Evolutionary conservation across 1,140 invertebrate species (phyloP).

Genomic region (Caenorhabditis remanei): DNA sequence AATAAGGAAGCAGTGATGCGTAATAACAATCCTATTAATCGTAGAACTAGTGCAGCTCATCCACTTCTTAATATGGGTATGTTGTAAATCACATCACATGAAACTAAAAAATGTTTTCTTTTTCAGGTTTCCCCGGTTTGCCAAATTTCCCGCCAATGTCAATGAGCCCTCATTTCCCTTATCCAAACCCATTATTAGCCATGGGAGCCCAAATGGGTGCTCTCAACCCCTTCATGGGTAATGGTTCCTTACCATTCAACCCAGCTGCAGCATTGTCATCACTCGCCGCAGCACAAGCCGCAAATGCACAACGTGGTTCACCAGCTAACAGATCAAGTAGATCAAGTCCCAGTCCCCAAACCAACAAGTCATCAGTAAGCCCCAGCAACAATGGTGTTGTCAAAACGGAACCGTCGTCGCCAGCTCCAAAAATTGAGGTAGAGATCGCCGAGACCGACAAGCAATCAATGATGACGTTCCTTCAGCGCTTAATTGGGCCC

Average conservation of each 20-base stretch:
- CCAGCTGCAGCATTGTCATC: constrained; percentile 18
- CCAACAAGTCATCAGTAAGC: constrained; percentile 44
- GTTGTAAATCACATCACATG: background rate
- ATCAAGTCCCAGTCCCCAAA: constrained; percentile 40
- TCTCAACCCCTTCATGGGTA: constrained; percentile 62
- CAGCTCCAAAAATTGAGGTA: constrained; percentile 29
- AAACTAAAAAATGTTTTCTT: background rate
- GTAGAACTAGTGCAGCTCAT: constrained; percentile 53
- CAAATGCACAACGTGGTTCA: constrained; percentile 23
- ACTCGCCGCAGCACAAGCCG: constrained; percentile 18
- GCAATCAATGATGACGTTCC: constrained; percentile 44
- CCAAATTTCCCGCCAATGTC: constrained; percentile 55
- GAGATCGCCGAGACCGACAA: constrained; percentile 15
- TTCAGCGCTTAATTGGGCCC: constrained; percentile 22
- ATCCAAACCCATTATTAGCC: constrained; percentile 55
- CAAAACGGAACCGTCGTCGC: constrained; percentile 19
- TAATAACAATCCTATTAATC: constrained; percentile 27
- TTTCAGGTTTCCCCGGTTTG: constrained; percentile 59
- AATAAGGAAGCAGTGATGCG: constrained; percentile 70
- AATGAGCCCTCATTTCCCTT: constrained; percentile 59
- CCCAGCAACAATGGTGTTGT: constrained; percentile 26
- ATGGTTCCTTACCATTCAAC: constrained; percentile 43
- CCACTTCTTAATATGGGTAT: constrained; percentile 59
- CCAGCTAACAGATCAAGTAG: constrained; percentile 24
- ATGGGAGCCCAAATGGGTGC: constrained; percentile 61